These are phyloP conservation scores for Pteruthius melanotis DNA, from an alignment of 2,113 vertebrate genomes.

Conservation along the genomic window DNA sequence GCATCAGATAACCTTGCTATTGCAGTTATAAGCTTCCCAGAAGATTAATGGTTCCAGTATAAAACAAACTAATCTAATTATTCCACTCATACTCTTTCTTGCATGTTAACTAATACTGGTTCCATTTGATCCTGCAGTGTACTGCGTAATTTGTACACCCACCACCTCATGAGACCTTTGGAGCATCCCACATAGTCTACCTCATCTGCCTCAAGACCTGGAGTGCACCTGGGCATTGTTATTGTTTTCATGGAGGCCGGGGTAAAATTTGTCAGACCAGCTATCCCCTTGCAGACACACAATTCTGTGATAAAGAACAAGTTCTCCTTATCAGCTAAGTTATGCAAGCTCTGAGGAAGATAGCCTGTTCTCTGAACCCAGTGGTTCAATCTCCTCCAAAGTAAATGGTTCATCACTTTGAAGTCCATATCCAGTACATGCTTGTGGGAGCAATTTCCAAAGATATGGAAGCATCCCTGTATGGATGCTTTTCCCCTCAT, in stretches of 20 bases:
- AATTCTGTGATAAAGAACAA: not conserved
- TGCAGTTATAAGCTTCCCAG: not conserved
- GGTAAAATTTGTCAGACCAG: not conserved
- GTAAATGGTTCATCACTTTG: not conserved
- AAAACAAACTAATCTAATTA: not conserved
- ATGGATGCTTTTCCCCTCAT: not conserved
- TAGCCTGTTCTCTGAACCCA: not conserved
- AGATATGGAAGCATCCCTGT: not conserved
- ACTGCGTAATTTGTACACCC: not conserved
- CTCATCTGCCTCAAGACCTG: not conserved
- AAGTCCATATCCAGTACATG: not conserved
- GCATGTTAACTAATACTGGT: not conserved
- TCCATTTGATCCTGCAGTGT: not conserved
- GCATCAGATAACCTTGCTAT: not conserved
- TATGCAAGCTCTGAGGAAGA: not conserved
- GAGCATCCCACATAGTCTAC: accelerated
- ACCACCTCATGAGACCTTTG: not conserved
- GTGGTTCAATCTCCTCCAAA: not conserved
- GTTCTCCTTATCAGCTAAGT: not conserved
- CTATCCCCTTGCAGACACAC: not conserved
- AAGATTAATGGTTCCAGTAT: not conserved
- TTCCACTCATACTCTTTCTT: not conserved
- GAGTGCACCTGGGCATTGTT: not conserved
- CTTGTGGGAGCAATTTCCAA: not conserved
- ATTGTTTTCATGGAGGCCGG: not conserved